Conservation (phyloP, 2,888 invertebrate species). For the Glyphotaelius pellucidus region DNA sequence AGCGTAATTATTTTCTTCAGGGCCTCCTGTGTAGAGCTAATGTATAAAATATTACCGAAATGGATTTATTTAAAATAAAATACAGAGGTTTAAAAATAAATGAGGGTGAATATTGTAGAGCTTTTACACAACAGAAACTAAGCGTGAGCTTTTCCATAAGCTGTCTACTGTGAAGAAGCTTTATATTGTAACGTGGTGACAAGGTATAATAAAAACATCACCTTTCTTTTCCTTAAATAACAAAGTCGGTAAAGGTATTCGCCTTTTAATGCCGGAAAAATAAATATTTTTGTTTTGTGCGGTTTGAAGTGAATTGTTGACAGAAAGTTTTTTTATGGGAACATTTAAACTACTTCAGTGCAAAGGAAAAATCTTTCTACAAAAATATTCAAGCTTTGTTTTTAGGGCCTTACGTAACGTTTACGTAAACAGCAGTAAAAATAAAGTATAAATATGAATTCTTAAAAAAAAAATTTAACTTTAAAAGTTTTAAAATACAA, state of each 20-base stretch:
- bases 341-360: too few relatives aligned
- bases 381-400: too few relatives aligned
- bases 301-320: not conserved
- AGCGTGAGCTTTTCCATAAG: not conserved
- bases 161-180: not conserved
- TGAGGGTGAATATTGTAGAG: not conserved
- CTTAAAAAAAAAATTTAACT: too few relatives aligned
- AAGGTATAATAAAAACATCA: not conserved
- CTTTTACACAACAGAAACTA: not conserved
- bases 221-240: not conserved
- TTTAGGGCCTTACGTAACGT: too few relatives aligned
- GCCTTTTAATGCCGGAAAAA: not conserved
- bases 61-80: not conserved
- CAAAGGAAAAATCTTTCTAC: too few relatives aligned
- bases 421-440: too few relatives aligned
- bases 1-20: too few relatives aligned
- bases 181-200: not conserved
- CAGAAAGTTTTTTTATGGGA: too few relatives aligned
- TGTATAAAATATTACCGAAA: not conserved
- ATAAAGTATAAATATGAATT: too few relatives aligned
- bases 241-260: not conserved
- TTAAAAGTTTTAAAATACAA: too few relatives aligned
- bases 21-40: too few relatives aligned
- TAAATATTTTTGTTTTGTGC: not conserved
- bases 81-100: not conserved